phyloP scores from a whole-genome alignment of 2,113 vertebrate species.

The Gopherus evgoodei region DNA sequence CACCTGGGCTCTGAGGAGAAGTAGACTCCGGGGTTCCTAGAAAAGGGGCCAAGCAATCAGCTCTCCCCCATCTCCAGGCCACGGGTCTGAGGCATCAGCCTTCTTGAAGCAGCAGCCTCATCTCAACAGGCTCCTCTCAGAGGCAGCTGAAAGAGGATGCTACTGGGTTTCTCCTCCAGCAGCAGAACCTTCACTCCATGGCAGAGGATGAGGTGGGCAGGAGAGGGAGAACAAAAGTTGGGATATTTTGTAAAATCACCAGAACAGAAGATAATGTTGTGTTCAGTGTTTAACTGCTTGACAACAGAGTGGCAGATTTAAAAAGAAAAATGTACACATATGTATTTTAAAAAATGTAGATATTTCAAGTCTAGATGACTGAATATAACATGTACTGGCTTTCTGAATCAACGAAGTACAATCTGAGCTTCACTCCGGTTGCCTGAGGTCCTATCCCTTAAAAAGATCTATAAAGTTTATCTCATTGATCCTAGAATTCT shows the following conservation, averaged over 20 bases:
- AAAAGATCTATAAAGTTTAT: not conserved
- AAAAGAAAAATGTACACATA: not conserved
- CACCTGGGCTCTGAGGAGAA: not conserved
- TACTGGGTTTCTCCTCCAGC: rapidly evolving
- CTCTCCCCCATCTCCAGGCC: not conserved
- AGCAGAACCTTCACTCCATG: not conserved
- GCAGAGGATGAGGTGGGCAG: rapidly evolving
- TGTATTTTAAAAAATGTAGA: not conserved
- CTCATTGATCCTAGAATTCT: not conserved
- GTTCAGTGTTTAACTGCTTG: not conserved
- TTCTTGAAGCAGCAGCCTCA: not conserved
- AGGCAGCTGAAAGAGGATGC: rapidly evolving
- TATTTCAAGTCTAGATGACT: not conserved
- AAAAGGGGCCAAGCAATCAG: not conserved
- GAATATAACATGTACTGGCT: not conserved
- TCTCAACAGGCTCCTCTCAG: not conserved
- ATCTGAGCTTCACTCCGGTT: not conserved
- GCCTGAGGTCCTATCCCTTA: not conserved
- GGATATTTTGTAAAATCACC: not conserved
- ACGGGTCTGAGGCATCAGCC: not conserved
- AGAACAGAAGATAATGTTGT: not conserved
- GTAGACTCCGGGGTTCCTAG: not conserved
- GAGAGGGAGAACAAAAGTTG: not conserved
- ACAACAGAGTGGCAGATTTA: not conserved
- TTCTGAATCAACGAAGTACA: not conserved